Base-by-base conservation (phyloP, 2,797 vertebrate genomes). In the Centropyge bicolor region DNA sequence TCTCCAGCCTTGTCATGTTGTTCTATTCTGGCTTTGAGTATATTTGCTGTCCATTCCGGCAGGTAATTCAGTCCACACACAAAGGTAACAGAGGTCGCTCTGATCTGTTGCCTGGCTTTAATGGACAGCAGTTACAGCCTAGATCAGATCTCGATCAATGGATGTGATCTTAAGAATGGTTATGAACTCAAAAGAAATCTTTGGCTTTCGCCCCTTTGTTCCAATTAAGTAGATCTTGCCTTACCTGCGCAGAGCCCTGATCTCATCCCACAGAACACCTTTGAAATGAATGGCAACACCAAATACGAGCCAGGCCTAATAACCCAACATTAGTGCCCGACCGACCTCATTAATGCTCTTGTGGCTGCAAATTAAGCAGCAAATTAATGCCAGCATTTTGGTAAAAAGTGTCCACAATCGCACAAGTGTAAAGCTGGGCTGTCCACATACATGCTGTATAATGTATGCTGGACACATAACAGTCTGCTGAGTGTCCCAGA, bases 1-100 rank as follows among this genome's bases (percentile, higher is more conserved):
- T 67, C 57, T 81, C 74, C 52, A 76, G 74, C 70, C 62, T 64
- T 71, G 38, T 76, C n/a, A 80, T 72, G 76, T 59, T 74, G 31
- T 63, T 85, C 63, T 71, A 5, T 71, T 70, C 56, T 65, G 61
- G 64, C 61, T 51, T 52, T 65, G 16, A 68, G 55, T 79, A 24
- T 74, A 70, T 76, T 88, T 79, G 8, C 55, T 62, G 19, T 76
- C 67, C 60, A 0, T 63, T 76, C 36, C 76, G 60, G 49, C 68
- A 77, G 27, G 35, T 70, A 48, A 55, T 76, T 73, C 7, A 51
- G 11, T 83, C 14, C 46, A 64, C 41, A 83, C 56, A 31, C 70
- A 48, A 76, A 57, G 27, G 19, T 67, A 57, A 54, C 17, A 31
- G 19, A 66, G 6, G 22, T 24, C 19, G 22, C 61, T 75, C 5